phyloP scores from a whole-genome alignment of 2,113 vertebrate species.

The Alethe castanea region DNA sequence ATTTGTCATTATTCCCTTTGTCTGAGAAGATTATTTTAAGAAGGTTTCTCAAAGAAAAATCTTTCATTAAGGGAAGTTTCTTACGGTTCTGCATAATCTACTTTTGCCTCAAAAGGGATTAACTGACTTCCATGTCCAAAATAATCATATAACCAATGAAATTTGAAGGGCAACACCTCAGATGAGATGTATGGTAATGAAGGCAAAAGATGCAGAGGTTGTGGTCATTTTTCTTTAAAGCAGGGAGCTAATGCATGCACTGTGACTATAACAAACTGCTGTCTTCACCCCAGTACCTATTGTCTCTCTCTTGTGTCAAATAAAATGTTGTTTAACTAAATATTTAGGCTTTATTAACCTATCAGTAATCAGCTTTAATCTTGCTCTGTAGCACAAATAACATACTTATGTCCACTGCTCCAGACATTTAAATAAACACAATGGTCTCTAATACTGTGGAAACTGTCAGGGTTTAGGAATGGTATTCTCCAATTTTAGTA shows the following conservation, averaged over 20 bases:
- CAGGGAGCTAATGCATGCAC: background rate
- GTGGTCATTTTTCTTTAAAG: background rate
- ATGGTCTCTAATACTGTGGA: background rate
- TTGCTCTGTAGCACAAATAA: background rate
- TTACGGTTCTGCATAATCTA: background rate
- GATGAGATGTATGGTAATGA: background rate
- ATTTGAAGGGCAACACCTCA: background rate
- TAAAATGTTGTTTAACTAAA: background rate
- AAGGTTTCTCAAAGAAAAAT: background rate
- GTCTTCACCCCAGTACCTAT: background rate
- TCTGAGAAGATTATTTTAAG: background rate
- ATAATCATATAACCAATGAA: background rate
- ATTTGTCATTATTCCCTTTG: background rate
- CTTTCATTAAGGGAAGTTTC: background rate
- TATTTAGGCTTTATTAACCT: background rate
- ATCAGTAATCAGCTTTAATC: background rate
- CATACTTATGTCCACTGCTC: background rate
- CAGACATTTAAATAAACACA: background rate
- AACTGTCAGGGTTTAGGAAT: fast-evolving
- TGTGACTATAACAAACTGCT: background rate
- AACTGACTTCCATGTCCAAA: background rate
- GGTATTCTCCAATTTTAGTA: background rate
- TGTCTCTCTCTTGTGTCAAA: background rate
- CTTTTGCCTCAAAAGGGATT: background rate
- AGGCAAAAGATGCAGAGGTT: background rate